phyloP scores from a whole-genome alignment of 2,797 vertebrate genomes.

The Xyrichtys novacula region DNA sequence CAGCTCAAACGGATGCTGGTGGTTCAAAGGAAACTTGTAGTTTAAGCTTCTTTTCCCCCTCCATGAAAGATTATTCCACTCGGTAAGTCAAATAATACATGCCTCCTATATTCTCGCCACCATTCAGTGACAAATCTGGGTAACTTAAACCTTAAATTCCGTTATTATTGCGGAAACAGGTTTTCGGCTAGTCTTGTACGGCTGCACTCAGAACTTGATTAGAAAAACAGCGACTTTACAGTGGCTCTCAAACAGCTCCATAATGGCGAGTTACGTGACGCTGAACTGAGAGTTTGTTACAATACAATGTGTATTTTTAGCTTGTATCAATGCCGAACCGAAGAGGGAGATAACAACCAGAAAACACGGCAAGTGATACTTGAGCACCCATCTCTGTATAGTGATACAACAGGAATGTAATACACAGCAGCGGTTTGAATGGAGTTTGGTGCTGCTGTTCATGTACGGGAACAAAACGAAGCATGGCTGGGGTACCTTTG shows the following conservation, averaged over 20 bases:
- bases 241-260: background rate
- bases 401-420: accelerated
- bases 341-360: accelerated
- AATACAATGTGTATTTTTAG: accelerated
- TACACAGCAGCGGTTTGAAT: background rate
- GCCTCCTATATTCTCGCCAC: no score
- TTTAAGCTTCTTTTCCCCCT: no score
- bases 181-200: no score
- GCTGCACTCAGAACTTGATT: background rate
- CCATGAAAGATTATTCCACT: no score
- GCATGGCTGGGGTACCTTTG: slow-evolving; percentile 80
- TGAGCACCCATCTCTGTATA: accelerated
- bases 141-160: background rate
- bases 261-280: no score
- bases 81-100: no score
- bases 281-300: accelerated
- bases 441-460: background rate
- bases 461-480: background rate
- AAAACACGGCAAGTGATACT: accelerated
- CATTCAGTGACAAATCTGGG: background rate
- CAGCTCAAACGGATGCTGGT: background rate
- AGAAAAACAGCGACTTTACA: background rate
- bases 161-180: no score
- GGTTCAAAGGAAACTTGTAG: no score
- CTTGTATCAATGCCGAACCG: background rate